Evolutionary conservation across 2,797 vertebrate genomes (phyloP).

Genomic region (Telmatherina bonti): DNA sequence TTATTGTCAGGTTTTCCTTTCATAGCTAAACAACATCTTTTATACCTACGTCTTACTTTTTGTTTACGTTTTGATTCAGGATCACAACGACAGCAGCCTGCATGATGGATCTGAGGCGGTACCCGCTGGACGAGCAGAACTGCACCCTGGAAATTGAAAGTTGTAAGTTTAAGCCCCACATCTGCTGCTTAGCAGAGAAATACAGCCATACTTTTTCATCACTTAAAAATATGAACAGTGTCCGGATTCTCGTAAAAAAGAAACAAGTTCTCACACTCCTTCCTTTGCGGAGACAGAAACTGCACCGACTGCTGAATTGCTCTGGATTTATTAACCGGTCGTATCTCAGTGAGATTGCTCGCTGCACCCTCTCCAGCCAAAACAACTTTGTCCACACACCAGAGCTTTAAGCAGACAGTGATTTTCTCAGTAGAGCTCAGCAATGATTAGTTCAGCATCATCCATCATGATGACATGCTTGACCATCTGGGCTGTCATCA

Average conservation of each 20-base stretch:
- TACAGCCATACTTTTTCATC: constrained; percentile 34
- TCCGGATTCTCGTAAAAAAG: constrained; percentile 41
- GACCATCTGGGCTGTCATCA: constrained; percentile 36
- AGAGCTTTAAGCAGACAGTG: constrained; percentile 26
- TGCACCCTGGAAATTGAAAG: constrained; percentile 97
- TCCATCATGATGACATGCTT: constrained; percentile 45
- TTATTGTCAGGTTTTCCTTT: neutral
- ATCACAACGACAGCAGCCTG: constrained; percentile 96
- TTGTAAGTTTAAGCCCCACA: constrained; percentile 85
- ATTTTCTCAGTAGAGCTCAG: constrained; percentile 16
- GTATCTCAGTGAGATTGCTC: constrained; percentile 45
- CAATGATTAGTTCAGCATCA: constrained; percentile 35
- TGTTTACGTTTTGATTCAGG: constrained; percentile 76
- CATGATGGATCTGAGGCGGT: constrained; percentile 97
- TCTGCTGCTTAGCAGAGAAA: constrained; percentile 28
- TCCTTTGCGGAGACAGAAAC: constrained; percentile 49
- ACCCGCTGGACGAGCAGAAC: constrained; percentile 95
- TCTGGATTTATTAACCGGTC: constrained; percentile 63
- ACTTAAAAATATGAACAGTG: constrained; percentile 52
- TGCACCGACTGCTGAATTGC: constrained; percentile 58
- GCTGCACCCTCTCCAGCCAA: constrained; percentile 19
- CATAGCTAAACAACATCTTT: neutral
- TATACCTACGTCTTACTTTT: neutral
- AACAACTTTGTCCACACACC: constrained; percentile 27
- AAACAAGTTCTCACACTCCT: constrained; percentile 41